Evolutionary conservation across 2,113 vertebrate genomes (phyloP), one percentile per base, ranked within the genome.

Genomic region (Bujurquina vittata): DNA sequence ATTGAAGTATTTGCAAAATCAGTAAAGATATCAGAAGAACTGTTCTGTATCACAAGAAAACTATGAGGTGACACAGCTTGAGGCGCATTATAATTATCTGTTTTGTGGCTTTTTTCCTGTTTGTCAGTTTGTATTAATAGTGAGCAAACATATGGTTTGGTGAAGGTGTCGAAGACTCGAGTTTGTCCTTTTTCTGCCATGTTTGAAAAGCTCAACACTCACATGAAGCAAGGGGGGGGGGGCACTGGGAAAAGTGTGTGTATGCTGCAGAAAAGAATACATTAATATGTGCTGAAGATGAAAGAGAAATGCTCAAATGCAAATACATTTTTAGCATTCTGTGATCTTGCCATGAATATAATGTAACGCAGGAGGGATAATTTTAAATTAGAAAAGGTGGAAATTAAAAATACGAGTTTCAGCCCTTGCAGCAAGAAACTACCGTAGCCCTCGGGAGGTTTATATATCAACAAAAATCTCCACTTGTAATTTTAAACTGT

Each of bases 261-360:
- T 57, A 57, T 80, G 88, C 82, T 78, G 84, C 80, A 83, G 73
- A 85, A 87, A 77, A 81, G 46, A 89, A 84, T 61, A 78, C 87
- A 90, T 85, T 84, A 83, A 86, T 87, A 89, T 89, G 86, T 86
- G 59, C 54, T 12, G 15, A 88, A 89, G 82, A 91, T 92, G 79
- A 92, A 92, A 89, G 89, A 79, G 60, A 84, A 89, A 88, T 55
- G 81, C 84, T 85, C 46, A 81, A 91, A 89, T 84, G 87, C 86
- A 77, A 84, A 90, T 84, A 83, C 56, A 67, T 86, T 84, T 65
- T 76, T 79, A 84, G 69, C 58, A 59, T 80, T 83, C 67, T 86
- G 80, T 73, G 83, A 87, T 86, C 52, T 69, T 65, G 80, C 59
- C 35, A 12, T 72, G 85, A 79, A 81, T 84, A 56, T 85, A 84